These are phyloP conservation scores for Falco peregrinus DNA, from an alignment of 2,797 vertebrate species.

Conservation along the genomic window DNA sequence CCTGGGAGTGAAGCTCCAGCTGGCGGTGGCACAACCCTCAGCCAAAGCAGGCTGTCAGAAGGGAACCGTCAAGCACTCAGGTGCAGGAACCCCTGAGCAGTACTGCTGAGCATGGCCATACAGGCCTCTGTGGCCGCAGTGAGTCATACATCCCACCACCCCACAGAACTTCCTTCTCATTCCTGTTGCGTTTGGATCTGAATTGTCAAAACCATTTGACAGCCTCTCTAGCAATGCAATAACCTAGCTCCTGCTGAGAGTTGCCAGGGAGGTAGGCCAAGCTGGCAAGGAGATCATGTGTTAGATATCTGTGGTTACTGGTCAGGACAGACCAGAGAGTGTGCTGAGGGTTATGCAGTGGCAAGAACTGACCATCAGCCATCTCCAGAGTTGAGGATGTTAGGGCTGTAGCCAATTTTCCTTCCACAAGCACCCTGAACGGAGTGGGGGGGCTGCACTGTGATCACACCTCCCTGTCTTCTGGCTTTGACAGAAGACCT, in stretches of 20 bases:
- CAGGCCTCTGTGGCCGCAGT: background rate
- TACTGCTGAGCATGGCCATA: accelerated
- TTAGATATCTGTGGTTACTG: background rate
- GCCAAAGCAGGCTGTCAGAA: background rate
- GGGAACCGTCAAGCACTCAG: background rate
- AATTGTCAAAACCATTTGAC: background rate
- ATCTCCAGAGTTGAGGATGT: background rate
- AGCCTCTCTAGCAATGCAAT: background rate
- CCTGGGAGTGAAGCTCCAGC: background rate
- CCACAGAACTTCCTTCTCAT: background rate
- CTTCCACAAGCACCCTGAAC: background rate
- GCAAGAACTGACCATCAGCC: background rate
- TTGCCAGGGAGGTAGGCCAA: background rate
- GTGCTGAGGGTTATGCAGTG: background rate
- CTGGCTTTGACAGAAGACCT: background rate
- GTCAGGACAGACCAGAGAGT: background rate
- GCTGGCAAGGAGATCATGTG: background rate
- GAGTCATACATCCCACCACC: background rate
- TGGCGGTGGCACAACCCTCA: background rate
- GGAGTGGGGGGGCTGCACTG: background rate
- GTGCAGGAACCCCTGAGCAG: background rate
- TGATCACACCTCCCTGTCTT: background rate
- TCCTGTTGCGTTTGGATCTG: background rate
- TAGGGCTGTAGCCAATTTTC: background rate
- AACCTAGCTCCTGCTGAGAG: background rate